Evolutionary conservation across 1,140 invertebrate genomes (phyloP).

Genomic region (Pachypeltis micranthus): DNA sequence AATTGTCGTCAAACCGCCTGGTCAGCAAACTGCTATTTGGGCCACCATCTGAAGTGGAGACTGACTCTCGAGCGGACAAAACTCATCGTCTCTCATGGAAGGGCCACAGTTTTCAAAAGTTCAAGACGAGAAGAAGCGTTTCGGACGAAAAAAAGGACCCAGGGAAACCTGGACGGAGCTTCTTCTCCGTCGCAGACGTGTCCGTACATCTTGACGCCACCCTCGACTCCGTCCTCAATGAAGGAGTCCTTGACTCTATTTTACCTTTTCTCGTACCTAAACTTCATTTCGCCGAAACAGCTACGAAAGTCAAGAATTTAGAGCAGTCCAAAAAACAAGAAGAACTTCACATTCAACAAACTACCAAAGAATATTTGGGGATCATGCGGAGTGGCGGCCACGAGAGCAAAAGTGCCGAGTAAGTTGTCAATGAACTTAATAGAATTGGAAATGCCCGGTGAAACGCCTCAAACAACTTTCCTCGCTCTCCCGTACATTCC

Average conservation of each 20-base stretch:
- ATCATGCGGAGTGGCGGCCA: background rate
- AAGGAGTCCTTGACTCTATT: conserved; percentile 65
- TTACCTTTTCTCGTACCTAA: conserved; percentile 51
- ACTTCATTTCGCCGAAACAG: conserved; percentile 22
- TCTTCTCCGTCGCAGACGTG: background rate
- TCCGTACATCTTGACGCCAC: conserved; percentile 27
- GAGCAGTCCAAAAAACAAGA: conserved; percentile 13
- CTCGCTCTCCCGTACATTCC: too few species aligned
- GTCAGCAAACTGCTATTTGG: background rate
- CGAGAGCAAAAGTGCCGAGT: background rate
- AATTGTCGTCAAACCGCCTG: background rate
- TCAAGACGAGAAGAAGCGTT: background rate
- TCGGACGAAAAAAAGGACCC: background rate
- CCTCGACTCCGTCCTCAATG: conserved; percentile 52
- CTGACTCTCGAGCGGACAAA: too few species aligned
- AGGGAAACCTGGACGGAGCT: background rate
- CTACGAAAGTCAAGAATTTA: conserved; percentile 3
- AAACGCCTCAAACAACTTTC: too few species aligned
- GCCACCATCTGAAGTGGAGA: too few species aligned
- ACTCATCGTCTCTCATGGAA: too few species aligned
- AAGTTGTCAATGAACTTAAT: conserved; percentile 8
- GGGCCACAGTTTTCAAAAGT: background rate
- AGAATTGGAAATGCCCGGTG: too few species aligned
- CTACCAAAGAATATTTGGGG: conserved; percentile 17
- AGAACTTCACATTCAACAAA: background rate